Conservation (phyloP, 2,113 vertebrate genomes). For the Stictonetta naevosa region DNA sequence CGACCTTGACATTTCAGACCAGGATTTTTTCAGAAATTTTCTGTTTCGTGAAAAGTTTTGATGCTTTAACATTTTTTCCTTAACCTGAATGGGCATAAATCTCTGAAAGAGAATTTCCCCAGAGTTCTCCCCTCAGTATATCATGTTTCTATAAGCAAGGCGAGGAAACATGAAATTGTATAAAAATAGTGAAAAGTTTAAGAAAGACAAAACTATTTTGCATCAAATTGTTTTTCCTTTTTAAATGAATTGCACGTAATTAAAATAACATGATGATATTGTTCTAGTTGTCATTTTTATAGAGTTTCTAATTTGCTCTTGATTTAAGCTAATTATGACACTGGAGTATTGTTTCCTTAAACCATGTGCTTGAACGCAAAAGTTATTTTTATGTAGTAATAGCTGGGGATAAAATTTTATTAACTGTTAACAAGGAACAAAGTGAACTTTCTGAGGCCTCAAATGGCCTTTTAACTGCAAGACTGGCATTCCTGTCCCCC, state of each 20-base stretch:
- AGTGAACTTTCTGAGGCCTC: conserved; percentile 45
- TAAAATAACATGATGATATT: not conserved
- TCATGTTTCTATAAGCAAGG: not conserved
- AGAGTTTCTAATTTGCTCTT: conserved; percentile 25
- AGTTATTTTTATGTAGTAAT: conserved; percentile 49
- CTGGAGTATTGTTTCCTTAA: conserved; percentile 45
- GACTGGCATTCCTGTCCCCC: conserved; percentile 20
- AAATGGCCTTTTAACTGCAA: conserved; percentile 43
- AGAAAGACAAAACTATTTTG: not conserved
- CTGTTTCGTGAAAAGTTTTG: not conserved
- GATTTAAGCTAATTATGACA: conserved; percentile 31
- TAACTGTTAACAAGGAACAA: conserved; percentile 57
- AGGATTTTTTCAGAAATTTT: not conserved
- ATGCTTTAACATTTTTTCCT: not conserved
- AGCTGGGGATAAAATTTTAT: conserved; percentile 59
- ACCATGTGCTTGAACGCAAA: not conserved
- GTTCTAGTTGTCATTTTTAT: conserved; percentile 16
- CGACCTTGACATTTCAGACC: fast-evolving
- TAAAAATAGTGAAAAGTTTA: not conserved
- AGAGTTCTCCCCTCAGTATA: not conserved
- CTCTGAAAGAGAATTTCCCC: not conserved
- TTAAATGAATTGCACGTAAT: not conserved
- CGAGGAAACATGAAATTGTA: not conserved
- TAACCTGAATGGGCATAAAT: not conserved
- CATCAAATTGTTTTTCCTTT: not conserved